These are phyloP conservation scores for Diplodus puntazzo DNA, from an alignment of 2,797 vertebrate species.

Conservation along the genomic window DNA sequence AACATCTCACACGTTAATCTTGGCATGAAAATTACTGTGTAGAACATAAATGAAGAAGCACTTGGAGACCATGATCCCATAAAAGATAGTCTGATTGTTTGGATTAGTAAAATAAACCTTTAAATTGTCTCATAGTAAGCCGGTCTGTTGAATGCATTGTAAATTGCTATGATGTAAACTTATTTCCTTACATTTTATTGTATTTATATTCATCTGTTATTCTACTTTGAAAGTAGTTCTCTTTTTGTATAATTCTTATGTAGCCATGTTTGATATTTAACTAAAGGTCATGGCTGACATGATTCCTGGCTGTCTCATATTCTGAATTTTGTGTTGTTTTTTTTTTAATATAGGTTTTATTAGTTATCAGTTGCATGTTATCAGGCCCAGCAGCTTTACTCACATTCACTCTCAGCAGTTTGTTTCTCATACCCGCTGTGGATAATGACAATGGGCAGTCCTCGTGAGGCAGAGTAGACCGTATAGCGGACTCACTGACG, in stretches of 20 bases:
- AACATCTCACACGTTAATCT: slow-evolving; percentile 28
- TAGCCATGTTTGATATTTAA: slow-evolving; percentile 57
- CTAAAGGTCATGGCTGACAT: slow-evolving; percentile 19
- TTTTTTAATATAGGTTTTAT: too few relatives aligned
- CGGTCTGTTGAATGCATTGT: slow-evolving; percentile 51
- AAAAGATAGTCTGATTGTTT: slow-evolving; percentile 36
- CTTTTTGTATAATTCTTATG: slow-evolving; percentile 39
- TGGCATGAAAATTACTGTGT: slow-evolving; percentile 40
- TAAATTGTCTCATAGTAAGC: slow-evolving; percentile 10
- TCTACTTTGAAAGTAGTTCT: slow-evolving; percentile 39
- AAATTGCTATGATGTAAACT: slow-evolving; percentile 41
- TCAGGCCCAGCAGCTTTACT: too few relatives aligned
- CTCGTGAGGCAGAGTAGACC: too few relatives aligned
- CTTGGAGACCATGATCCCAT: slow-evolving; percentile 18
- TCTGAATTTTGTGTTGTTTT: slow-evolving; percentile 18
- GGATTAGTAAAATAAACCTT: slow-evolving; percentile 14
- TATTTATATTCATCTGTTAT: slow-evolving; percentile 49
- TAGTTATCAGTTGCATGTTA: too few relatives aligned
- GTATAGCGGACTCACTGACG: too few relatives aligned
- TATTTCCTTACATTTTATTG: slow-evolving; percentile 20
- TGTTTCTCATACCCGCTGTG: too few relatives aligned
- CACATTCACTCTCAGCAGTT: too few relatives aligned
- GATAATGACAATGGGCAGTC: too few relatives aligned
- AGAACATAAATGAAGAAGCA: slow-evolving; percentile 45
- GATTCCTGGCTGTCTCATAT: slow-evolving; percentile 25